A percentile compares a stretch with the other conserved stretches of the same genome.
phyloP scores from a whole-genome alignment of 2,797 vertebrate species.

The Lithobates sylvaticus region DNA sequence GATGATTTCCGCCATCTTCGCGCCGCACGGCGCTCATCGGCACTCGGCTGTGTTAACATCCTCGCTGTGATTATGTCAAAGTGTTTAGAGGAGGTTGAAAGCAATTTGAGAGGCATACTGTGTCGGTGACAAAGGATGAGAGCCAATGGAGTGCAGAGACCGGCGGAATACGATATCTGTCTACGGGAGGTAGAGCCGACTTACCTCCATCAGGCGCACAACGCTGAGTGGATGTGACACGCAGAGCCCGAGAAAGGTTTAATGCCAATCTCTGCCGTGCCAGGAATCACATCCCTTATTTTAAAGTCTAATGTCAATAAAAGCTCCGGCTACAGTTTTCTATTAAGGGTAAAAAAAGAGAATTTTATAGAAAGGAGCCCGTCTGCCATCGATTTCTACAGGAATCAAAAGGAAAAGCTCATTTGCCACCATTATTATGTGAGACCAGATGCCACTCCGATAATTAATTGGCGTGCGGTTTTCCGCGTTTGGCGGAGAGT shows the following conservation, averaged over 20 bases:
- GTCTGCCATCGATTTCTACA: neutral
- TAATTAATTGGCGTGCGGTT: slow-evolving; percentile 2
- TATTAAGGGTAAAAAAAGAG: neutral
- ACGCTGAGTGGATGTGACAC: neutral
- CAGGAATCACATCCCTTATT: neutral
- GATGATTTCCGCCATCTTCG: neutral
- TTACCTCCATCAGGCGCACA: slow-evolving; percentile 6
- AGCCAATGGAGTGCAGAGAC: slow-evolving; percentile 1
- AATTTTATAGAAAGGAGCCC: too few relatives aligned
- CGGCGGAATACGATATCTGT: slow-evolving; percentile 15
- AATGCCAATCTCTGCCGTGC: neutral
- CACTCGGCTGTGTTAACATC: slow-evolving; percentile 13
- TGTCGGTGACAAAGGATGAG: slow-evolving; percentile 26
- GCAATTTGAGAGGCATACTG: slow-evolving; percentile 25
- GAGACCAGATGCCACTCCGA: slow-evolving; percentile 42
- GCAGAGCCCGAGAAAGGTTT: neutral
- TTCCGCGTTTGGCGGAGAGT: neutral
- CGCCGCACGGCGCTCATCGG: neutral
- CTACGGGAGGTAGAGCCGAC: slow-evolving; percentile 33
- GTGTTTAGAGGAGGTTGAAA: slow-evolving; percentile 47
- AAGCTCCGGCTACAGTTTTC: neutral
- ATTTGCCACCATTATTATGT: slow-evolving; percentile 17
- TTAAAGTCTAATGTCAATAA: neutral
- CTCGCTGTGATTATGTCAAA: slow-evolving; percentile 52
- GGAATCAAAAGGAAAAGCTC: slow-evolving; percentile 18